phyloP scores from a whole-genome alignment of 1,140 invertebrate genomes.

The Cotesia vestalis region DNA sequence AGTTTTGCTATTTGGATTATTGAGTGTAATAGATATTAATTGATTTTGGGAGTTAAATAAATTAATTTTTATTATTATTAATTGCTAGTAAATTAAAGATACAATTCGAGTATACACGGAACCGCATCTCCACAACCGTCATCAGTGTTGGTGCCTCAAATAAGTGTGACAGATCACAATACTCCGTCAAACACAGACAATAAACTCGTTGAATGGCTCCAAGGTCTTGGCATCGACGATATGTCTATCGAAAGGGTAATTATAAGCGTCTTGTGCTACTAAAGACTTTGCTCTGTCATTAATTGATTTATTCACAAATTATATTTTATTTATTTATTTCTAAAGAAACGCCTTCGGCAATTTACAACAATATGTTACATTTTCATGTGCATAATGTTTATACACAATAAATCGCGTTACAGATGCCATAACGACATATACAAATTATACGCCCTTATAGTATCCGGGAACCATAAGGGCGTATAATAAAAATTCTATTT shows the following conservation, averaged over 20 bases:
- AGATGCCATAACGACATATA: too few relatives aligned
- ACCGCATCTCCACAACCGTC: slow-evolving; percentile 36
- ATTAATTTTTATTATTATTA: too few relatives aligned
- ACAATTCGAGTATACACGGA: slow-evolving; percentile 45
- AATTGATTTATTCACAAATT: not conserved
- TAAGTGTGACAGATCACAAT: slow-evolving; percentile 52
- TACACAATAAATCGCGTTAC: too few relatives aligned
- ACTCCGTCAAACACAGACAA: slow-evolving; percentile 52
- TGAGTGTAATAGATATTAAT: too few relatives aligned
- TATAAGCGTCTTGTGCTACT: slow-evolving; percentile 27
- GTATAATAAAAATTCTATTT: too few relatives aligned
- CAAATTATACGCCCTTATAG: too few relatives aligned
- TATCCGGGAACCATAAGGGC: too few relatives aligned
- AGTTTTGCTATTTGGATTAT: not conserved
- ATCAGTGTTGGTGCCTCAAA: slow-evolving; percentile 49
- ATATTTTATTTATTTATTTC: not conserved
- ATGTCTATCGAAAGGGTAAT: slow-evolving; percentile 68
- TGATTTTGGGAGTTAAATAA: too few relatives aligned
- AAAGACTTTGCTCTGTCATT: slow-evolving; percentile 22
- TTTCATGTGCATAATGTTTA: too few relatives aligned
- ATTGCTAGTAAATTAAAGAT: slow-evolving; percentile 37
- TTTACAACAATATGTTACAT: too few relatives aligned
- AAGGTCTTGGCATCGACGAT: slow-evolving; percentile 68
- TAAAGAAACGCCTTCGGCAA: not conserved
- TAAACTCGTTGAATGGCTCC: slow-evolving; percentile 70